A percentile compares a stretch with the other conserved stretches of the same genome.
These are phyloP conservation scores for Pangasius sanitwongsei DNA, from an alignment of 2,797 vertebrate genomes.

Conservation along the genomic window DNA sequence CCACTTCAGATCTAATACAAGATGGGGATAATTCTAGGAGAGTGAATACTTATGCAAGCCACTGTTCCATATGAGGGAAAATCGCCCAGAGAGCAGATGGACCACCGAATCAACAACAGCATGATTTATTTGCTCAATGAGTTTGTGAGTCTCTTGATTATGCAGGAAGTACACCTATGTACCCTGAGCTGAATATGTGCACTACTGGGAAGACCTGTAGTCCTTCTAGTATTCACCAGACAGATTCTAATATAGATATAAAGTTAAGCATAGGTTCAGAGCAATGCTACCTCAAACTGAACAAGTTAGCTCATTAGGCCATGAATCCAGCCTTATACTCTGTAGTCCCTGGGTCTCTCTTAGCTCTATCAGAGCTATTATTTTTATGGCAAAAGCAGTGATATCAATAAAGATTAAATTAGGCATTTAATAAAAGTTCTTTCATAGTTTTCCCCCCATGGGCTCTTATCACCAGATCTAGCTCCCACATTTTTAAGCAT, in stretches of 20 bases:
- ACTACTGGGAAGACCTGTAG: neutral
- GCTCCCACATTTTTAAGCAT: slow-evolving; percentile 14
- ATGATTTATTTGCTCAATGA: slow-evolving; percentile 19
- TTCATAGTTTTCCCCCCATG: slow-evolving; percentile 8
- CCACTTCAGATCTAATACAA: neutral
- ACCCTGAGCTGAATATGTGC: neutral
- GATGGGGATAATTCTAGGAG: neutral
- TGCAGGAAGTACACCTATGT: neutral
- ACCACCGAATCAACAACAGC: slow-evolving; percentile 3
- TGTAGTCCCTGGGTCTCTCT: slow-evolving; percentile 13
- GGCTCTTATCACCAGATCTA: neutral
- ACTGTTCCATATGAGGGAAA: neutral
- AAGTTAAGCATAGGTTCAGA: neutral
- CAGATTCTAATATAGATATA: neutral
- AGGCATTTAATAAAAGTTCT: slow-evolving; percentile 41
- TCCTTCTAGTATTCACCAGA: slow-evolving; percentile 7
- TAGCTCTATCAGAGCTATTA: slow-evolving; percentile 18
- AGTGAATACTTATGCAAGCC: neutral
- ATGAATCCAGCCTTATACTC: neutral
- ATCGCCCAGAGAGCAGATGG: neutral
- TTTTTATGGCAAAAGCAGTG: slow-evolving; percentile 26
- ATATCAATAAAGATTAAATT: slow-evolving; percentile 49
- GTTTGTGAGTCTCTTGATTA: neutral
- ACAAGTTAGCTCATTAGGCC: slow-evolving; percentile 7
- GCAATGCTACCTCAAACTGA: neutral